These are phyloP conservation scores for Mohoua ochrocephala DNA, from an alignment of 2,113 vertebrate genomes.

Conservation along the genomic window DNA sequence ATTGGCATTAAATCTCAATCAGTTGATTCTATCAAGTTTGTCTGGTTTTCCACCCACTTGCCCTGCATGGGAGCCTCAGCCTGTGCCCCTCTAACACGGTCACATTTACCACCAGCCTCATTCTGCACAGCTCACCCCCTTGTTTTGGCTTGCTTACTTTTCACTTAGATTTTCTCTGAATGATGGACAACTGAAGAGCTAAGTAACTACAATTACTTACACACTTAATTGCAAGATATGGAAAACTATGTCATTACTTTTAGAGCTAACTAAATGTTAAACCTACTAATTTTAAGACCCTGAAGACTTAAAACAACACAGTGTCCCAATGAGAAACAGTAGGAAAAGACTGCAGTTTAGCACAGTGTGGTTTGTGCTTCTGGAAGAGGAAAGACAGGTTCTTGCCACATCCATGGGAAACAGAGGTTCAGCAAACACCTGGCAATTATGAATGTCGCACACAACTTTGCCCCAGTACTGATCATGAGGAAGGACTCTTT, in stretches of 20 bases:
- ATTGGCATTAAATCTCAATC: not conserved
- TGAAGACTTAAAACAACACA: not conserved
- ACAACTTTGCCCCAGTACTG: rapidly evolving
- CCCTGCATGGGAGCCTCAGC: not conserved
- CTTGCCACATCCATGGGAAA: not conserved
- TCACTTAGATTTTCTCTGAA: not conserved
- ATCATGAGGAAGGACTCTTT: not conserved
- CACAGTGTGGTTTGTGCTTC: not conserved
- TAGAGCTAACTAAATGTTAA: not conserved
- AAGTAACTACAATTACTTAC: not conserved
- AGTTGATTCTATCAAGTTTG: not conserved
- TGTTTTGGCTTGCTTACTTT: not conserved
- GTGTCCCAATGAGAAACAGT: not conserved
- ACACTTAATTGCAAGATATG: not conserved
- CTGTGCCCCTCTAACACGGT: not conserved
- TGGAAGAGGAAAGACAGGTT: not conserved
- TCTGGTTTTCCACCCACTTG: not conserved
- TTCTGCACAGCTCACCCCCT: not conserved
- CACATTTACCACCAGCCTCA: not conserved
- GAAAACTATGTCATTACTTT: not conserved
- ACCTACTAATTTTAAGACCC: not conserved
- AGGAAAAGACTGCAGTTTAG: not conserved
- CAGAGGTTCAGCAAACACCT: not conserved
- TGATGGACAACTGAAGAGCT: not conserved
- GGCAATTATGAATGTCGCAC: not conserved